Evolutionary conservation across 2,797 vertebrate genomes (phyloP).

Genomic region (Gephyroberyx darwinii): DNA sequence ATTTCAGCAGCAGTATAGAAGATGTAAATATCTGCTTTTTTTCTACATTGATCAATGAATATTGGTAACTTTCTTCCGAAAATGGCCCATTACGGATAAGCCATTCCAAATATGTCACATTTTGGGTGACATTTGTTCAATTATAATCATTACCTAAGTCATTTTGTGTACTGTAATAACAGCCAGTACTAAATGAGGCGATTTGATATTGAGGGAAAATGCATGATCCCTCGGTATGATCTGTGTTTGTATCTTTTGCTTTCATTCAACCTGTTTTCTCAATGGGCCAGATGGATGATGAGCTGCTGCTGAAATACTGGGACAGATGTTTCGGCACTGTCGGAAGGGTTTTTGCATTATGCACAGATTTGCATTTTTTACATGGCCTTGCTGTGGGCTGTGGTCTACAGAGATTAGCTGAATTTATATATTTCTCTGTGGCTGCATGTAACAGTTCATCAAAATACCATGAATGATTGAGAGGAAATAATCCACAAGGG

Average conservation of each 20-base stretch:
- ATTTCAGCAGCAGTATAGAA: too few relatives aligned
- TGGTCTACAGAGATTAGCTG: slow-evolving; percentile 51
- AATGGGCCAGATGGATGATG: slow-evolving; percentile 72
- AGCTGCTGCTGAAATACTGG: slow-evolving; percentile 68
- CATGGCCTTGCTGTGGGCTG: slow-evolving; percentile 33
- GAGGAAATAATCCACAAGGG: too few relatives aligned
- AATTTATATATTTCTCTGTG: slow-evolving; percentile 37
- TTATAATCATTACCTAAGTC: too few relatives aligned
- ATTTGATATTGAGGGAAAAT: slow-evolving; percentile 2
- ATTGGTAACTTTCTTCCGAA: too few relatives aligned
- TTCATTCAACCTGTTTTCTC: slow-evolving; percentile 55
- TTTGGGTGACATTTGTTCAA: too few relatives aligned
- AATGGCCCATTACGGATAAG: too few relatives aligned
- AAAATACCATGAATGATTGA: slow-evolving; percentile 27
- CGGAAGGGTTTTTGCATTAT: slow-evolving; percentile 65
- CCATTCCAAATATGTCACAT: too few relatives aligned
- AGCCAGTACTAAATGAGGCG: not conserved
- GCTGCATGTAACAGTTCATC: slow-evolving; percentile 54
- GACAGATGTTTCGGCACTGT: slow-evolving; percentile 72
- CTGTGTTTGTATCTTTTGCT: slow-evolving; percentile 25
- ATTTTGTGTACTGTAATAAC: not conserved
- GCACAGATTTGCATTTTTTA: slow-evolving; percentile 68
- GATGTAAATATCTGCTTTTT: too few relatives aligned
- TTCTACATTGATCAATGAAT: too few relatives aligned
- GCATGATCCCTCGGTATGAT: slow-evolving; percentile 29